Percentiles rank a stretch among this genome's conserved stretches.
These are phyloP conservation scores for Oreohelix idahoensis DNA, from an alignment of 1,140 invertebrate genomes.

Conservation along the genomic window DNA sequence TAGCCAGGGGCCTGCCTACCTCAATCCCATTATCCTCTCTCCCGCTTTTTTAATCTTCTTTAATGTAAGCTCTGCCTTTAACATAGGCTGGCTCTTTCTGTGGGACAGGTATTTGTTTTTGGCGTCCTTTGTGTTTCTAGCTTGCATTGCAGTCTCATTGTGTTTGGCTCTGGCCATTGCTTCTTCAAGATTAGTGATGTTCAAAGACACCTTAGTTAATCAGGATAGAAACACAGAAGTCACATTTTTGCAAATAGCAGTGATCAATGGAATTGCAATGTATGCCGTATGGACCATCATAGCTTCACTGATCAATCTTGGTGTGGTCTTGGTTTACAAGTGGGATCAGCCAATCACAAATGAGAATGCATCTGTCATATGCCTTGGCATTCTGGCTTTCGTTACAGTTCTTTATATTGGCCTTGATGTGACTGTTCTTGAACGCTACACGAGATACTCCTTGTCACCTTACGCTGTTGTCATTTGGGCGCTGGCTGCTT, in stretches of 20 bases:
- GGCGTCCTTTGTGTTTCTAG: slow-evolving; percentile 47
- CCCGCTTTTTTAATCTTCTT: slow-evolving; percentile 50
- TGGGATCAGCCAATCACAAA: slow-evolving; percentile 39
- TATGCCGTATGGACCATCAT: slow-evolving; percentile 68
- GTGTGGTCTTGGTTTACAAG: slow-evolving; percentile 57
- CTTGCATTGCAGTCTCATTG: slow-evolving; percentile 54
- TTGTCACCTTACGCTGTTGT: slow-evolving; percentile 63
- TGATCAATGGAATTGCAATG: slow-evolving; percentile 68
- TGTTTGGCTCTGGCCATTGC: slow-evolving; percentile 56
- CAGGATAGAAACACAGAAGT: slow-evolving; percentile 51
- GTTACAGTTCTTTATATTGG: slow-evolving; percentile 54
- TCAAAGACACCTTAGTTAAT: slow-evolving; percentile 46
- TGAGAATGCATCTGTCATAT: slow-evolving; percentile 46
- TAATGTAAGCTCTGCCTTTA: slow-evolving; percentile 54
- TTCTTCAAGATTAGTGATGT: slow-evolving; percentile 47
- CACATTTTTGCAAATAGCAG: slow-evolving; percentile 61
- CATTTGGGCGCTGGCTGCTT: slow-evolving; percentile 58
- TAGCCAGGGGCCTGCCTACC: slow-evolving; percentile 53
- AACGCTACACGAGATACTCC: slow-evolving; percentile 63
- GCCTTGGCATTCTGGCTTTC: slow-evolving; percentile 48
- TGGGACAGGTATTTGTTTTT: slow-evolving; percentile 56
- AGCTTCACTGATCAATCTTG: slow-evolving; percentile 66
- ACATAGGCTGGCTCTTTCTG: slow-evolving; percentile 66
- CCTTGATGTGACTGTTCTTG: slow-evolving; percentile 59
- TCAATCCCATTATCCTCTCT: slow-evolving; percentile 49